Base-by-base conservation (phyloP, 2,797 vertebrate genomes). In the Cottoperca gobio region DNA sequence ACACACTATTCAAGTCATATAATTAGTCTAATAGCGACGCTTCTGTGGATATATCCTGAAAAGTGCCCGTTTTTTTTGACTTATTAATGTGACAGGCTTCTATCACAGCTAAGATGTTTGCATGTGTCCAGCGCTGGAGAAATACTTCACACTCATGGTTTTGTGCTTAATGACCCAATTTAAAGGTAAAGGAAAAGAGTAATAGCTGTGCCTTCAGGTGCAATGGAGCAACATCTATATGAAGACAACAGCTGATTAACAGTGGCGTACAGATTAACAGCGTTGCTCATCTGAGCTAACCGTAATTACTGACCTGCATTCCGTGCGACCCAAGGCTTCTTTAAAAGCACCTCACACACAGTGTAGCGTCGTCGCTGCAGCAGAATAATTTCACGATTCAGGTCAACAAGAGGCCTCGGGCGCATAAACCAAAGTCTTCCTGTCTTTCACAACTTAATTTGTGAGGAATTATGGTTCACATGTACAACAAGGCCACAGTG, bases 371-470 rank as follows among this genome's bases (percentile, higher is more conserved):
- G 72, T 81, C 86, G 82, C 77, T 76, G 87, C 83, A 80, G 88
- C 83, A 83, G 78, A 88, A 81, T 86, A 80, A 91, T 91, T 93
- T 84, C 72, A 89, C 86, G 83, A 93, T 94, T 93, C 91, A 93
- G 94, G 93, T 94, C 93, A 95, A 93, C 91, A 91, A 82, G 70
- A 83, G 33, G 86, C 93, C 91, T 54, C 48, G 4, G 92, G 94
- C 92, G 45, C 57, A 83, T 69, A 76, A 81, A 92, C 79, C 82
- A 86, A 89, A 91, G 76, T 83, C 88, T 81, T 85, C 61, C 67
- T 77, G 85, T 90, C 84, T 85, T 91, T 88, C 83, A 84, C 70
- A 75, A 77, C 82, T 86, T 86, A 66, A 88, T 89, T 88, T 90
- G 85, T 53, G 73, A 86, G 74, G 67, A 87, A 86, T 78, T 86